Conservation (phyloP, 2,888 invertebrate genomes). For the Eurytoma californica region DNA sequence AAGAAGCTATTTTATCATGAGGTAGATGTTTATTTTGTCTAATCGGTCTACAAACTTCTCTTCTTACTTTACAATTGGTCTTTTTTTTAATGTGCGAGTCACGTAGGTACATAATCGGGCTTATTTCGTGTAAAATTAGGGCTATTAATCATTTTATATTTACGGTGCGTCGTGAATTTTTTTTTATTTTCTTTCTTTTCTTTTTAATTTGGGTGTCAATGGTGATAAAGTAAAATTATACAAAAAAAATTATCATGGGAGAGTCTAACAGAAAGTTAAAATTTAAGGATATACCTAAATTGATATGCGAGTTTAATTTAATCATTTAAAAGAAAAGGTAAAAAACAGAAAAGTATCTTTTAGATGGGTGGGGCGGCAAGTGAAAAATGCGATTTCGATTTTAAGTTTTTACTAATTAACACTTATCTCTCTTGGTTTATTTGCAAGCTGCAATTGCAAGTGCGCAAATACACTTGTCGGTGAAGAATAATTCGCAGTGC, state of each 20-base stretch:
- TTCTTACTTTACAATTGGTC: conserved; percentile 29
- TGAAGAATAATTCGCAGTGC: conserved; percentile 4
- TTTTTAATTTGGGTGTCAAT: conserved; percentile 56
- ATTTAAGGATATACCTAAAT: conserved; percentile 39
- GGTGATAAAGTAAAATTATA: conserved; percentile 49
- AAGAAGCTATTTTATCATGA: conserved; percentile 32
- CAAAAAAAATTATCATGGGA: conserved; percentile 41
- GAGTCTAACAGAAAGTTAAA: conserved; percentile 40
- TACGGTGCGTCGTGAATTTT: conserved; percentile 51
- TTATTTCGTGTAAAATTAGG: conserved; percentile 59
- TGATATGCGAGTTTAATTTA: neutral
- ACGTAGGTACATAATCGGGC: conserved; percentile 58
- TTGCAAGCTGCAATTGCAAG: conserved; percentile 40
- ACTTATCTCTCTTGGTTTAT: conserved; percentile 52
- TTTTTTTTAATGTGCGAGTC: conserved; percentile 40
- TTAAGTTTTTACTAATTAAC: conserved; percentile 37
- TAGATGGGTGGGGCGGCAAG: conserved; percentile 42
- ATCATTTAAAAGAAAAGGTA: conserved; percentile 1
- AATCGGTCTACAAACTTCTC: neutral
- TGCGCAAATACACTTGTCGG: neutral
- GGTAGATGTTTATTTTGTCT: conserved; percentile 21
- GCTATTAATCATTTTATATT: conserved; percentile 57
- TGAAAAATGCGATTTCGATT: conserved; percentile 52
- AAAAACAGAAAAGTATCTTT: conserved; percentile 7
- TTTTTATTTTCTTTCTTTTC: conserved; percentile 53